These are phyloP conservation scores for Microdon myrmicae DNA, from an alignment of 2,888 invertebrate genomes.

Conservation along the genomic window DNA sequence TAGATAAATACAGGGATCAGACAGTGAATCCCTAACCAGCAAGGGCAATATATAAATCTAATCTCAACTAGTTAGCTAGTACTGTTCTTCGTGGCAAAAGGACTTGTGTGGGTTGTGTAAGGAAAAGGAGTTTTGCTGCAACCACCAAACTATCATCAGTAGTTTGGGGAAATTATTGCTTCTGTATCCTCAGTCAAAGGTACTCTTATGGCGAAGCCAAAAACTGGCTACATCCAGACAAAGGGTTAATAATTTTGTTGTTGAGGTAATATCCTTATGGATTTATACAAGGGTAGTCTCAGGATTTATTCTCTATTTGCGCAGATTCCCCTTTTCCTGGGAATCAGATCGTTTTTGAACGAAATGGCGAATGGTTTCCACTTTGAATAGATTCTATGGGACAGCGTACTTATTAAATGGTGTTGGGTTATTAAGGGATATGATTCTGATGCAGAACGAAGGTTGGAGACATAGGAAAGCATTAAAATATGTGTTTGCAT, in stretches of 20 bases:
- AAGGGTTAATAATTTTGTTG: constrained; percentile 47
- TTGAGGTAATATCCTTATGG: constrained; percentile 44
- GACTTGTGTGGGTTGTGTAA: neutral
- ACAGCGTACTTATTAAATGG: no score
- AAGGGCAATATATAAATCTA: constrained; percentile 45
- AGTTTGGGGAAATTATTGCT: constrained; percentile 49
- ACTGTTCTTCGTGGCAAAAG: no score
- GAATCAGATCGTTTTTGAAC: no score
- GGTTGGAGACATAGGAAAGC: no score
- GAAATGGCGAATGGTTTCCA: no score
- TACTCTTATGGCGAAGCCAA: constrained; percentile 46
- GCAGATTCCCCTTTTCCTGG: no score
- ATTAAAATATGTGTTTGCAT: no score
- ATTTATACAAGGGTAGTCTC: no score
- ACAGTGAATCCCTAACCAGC: constrained; percentile 42
- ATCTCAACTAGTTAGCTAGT: constrained; percentile 43
- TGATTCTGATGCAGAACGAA: no score
- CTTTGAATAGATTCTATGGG: no score
- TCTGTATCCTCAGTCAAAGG: constrained; percentile 44
- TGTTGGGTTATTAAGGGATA: no score
- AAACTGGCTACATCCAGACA: constrained; percentile 39
- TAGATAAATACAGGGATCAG: constrained; percentile 50
- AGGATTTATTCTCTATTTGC: no score
- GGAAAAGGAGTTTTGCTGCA: constrained; percentile 20
- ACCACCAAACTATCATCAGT: constrained; percentile 45